Evolutionary conservation across 2,113 vertebrate species (phyloP).

Genomic region (Corydoras maculifer): DNA sequence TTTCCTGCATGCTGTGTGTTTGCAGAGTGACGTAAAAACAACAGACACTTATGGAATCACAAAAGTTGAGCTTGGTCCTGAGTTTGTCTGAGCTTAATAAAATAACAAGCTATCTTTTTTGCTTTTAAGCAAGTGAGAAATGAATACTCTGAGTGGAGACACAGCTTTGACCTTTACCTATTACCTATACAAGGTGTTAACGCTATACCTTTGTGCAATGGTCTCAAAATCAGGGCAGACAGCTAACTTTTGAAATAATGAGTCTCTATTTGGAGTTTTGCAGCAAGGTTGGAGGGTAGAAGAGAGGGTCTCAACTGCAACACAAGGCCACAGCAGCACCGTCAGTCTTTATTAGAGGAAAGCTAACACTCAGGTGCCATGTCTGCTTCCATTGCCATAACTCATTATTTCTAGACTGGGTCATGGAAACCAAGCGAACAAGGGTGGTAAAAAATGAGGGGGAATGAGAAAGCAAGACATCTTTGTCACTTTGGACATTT

Average conservation of each 20-base stretch:
- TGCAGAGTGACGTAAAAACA: not conserved
- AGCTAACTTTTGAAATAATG: constrained; percentile 15
- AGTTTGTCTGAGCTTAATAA: not conserved
- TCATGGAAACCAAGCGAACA: constrained; percentile 25
- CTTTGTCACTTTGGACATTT: constrained; percentile 44
- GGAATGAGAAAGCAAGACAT: constrained; percentile 22
- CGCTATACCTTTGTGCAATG: not conserved
- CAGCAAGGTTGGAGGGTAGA: constrained; percentile 34
- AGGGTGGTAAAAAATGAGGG: constrained; percentile 10
- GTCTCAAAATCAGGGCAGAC: not conserved
- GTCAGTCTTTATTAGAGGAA: constrained; percentile 40
- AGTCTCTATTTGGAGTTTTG: constrained; percentile 4
- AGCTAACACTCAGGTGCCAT: constrained; percentile 38
- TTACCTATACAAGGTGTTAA: not conserved
- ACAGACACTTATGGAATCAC: too few relatives aligned
- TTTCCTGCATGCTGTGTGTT: not conserved
- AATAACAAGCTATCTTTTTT: not conserved
- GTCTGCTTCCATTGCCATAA: constrained; percentile 42
- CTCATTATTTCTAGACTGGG: constrained; percentile 40
- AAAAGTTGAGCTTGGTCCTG: not conserved
- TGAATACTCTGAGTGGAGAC: not conserved
- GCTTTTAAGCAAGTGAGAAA: not conserved
- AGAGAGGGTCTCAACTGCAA: constrained; percentile 28
- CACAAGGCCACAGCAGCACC: constrained; percentile 14
- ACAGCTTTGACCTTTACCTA: constrained; percentile 3